These are phyloP conservation scores for Fulmarus glacialis DNA, from an alignment of 2,113 vertebrate genomes.

Conservation along the genomic window DNA sequence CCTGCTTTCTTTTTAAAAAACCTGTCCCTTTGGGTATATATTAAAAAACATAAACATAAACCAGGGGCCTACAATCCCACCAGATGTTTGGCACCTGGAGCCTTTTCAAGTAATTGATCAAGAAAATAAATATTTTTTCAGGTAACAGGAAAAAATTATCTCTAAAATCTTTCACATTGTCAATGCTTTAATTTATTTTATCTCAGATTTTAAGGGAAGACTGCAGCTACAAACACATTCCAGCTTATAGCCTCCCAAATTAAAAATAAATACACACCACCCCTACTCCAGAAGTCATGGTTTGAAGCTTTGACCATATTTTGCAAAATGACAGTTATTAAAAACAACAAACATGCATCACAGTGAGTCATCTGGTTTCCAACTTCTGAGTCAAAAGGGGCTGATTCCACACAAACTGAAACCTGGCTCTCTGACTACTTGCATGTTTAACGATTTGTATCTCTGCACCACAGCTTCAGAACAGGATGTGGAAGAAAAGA, in stretches of 20 bases:
- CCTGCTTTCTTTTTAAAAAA: constrained; percentile 55
- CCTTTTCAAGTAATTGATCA: constrained; percentile 58
- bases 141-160: constrained; percentile 11
- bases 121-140: constrained; percentile 18
- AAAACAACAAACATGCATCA: constrained; percentile 73
- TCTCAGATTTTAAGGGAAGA: neutral
- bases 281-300: constrained; percentile 45
- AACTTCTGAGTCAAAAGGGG: constrained; percentile 72
- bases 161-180: neutral
- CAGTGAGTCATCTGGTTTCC: constrained; percentile 71
- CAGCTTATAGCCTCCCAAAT: constrained; percentile 1
- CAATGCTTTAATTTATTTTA: neutral
- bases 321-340: constrained; percentile 71
- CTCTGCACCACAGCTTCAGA: constrained; percentile 57
- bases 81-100: constrained; percentile 73
- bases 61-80: constrained; percentile 35
- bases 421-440: constrained; percentile 54
- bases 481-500: constrained; percentile 71
- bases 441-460: constrained; percentile 41
- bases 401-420: constrained; percentile 68
- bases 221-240: constrained; percentile 15
- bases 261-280: constrained; percentile 41
- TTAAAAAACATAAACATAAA: constrained; percentile 55
- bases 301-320: constrained; percentile 62
- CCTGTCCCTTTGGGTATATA: constrained; percentile 43